Base-by-base conservation (phyloP, 2,113 vertebrate genomes). In the Mesitornis unicolor region DNA sequence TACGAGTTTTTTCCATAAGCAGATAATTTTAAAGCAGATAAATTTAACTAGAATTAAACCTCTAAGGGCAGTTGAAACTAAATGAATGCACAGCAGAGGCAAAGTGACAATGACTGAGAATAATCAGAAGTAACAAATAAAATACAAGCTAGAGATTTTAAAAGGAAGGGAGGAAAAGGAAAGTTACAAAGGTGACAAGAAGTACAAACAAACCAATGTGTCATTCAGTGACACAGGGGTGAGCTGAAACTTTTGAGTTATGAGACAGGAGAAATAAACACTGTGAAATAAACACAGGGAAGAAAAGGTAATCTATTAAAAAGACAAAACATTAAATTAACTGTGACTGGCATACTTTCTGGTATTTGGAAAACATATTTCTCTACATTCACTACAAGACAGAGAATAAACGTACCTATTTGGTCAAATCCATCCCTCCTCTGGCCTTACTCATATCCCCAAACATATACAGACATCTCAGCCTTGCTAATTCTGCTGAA, bases 401-500 rank as follows among this genome's bases (percentile, higher is more conserved):
- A 68, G 65, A 59, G 26, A 70, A 89, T 81, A 95, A 87, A 89
- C 94, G 59, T 38, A 14, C 33, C 40, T 92, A 1, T 89, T 94
- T 91, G 48, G 54, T 91, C 26, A 75, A 73, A 85, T 59, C 36
- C 38, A 59, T 63, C 26, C 35, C 28, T 86, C 22, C 59, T 78
- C 64, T 93, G 85, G 56, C 68, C 73, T 80, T 74, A 67, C 57
- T 56, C 6, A 2, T 84, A 57, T 92, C 68, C 76, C 64, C 47
- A 64, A 84, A 56, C 78, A 90, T 65, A 38, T 14, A 63, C 50
- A 86, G 57, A n/a, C 68, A 33, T 67, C 71, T 94, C 56, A 89
- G 79, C 35, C 78, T 68, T 60, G 64, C 63, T 94, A 94, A 78
- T 94, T 95, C 93, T 89, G 80, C 50, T 65, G 87, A 70, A 94